Percentiles rank a stretch among this genome's conserved stretches.
phyloP scores from a whole-genome alignment of 1,140 invertebrate species.

The Papilio aristodemus region DNA sequence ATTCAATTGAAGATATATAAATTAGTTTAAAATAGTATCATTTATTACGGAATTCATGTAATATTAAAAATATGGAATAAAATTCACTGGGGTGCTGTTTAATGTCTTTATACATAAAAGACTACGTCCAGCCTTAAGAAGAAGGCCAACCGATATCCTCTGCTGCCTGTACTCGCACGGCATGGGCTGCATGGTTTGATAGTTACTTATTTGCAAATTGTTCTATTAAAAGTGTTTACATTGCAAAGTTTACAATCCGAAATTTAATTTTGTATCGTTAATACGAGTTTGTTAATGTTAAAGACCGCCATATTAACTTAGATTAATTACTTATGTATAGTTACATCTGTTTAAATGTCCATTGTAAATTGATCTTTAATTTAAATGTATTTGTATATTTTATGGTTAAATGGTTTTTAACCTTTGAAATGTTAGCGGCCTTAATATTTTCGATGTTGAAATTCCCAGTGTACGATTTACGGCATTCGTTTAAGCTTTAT shows the following conservation, averaged over 20 bases:
- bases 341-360: conserved; percentile 41
- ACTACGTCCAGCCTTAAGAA: neutral
- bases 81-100: neutral
- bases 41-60: too few relatives aligned
- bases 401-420: conserved; percentile 41
- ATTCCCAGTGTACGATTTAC: conserved; percentile 72
- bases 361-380: conserved; percentile 40
- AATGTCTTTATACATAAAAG: neutral
- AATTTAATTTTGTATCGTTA: conserved; percentile 34
- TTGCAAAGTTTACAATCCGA: conserved; percentile 28
- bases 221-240: conserved; percentile 23
- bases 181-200: conserved; percentile 14
- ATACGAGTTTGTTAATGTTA: conserved; percentile 42
- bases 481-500: conserved; percentile 76
- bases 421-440: conserved; percentile 61
- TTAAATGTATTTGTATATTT: conserved; percentile 37
- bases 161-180: neutral
- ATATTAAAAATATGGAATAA: neutral
- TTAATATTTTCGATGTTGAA: conserved; percentile 58
- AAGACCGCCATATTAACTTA: conserved; percentile 69
- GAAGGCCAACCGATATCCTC: neutral
- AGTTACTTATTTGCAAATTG: conserved; percentile 6
- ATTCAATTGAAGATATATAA: too few relatives aligned
- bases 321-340: conserved; percentile 50
- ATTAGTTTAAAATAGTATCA: too few relatives aligned